Conservation (phyloP, 2,797 vertebrate genomes). For the Austrolebias charrua region DNA sequence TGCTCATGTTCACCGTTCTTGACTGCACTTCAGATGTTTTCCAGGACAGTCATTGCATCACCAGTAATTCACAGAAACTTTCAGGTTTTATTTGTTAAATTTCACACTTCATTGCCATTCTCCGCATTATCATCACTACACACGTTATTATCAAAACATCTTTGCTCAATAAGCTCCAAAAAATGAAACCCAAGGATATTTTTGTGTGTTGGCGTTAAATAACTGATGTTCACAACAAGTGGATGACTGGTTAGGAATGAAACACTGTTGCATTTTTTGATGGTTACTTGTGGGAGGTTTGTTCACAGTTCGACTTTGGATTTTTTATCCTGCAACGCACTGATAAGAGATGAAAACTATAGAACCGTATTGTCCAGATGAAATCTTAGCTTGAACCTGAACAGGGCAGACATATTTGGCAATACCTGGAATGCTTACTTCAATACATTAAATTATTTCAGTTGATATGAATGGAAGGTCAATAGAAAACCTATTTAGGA, state of each 20-base stretch:
- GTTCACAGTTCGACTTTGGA: slow-evolving; percentile 40
- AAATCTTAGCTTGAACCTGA: too few relatives aligned
- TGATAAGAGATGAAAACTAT: slow-evolving; percentile 61
- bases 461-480: slow-evolving; percentile 4
- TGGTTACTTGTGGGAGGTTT: slow-evolving; percentile 19
- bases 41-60: too few relatives aligned
- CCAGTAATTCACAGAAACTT: too few relatives aligned
- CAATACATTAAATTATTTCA: not conserved
- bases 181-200: too few relatives aligned
- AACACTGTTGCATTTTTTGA: slow-evolving; percentile 12
- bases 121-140: too few relatives aligned
- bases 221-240: slow-evolving; percentile 8
- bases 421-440: slow-evolving; percentile 2
- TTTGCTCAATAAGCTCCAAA: too few relatives aligned
- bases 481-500: not conserved
- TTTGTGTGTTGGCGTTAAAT: too few relatives aligned
- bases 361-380: slow-evolving; percentile 17
- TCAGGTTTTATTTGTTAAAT: not conserved
- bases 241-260: not conserved
- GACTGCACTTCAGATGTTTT: not conserved
- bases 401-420: not conserved
- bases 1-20: slow-evolving; percentile 1
- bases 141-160: too few relatives aligned
- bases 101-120: not conserved
- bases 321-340: slow-evolving; percentile 51